Conservation (phyloP, 2,888 invertebrate genomes). For the Dynastes hyllus region DNA sequence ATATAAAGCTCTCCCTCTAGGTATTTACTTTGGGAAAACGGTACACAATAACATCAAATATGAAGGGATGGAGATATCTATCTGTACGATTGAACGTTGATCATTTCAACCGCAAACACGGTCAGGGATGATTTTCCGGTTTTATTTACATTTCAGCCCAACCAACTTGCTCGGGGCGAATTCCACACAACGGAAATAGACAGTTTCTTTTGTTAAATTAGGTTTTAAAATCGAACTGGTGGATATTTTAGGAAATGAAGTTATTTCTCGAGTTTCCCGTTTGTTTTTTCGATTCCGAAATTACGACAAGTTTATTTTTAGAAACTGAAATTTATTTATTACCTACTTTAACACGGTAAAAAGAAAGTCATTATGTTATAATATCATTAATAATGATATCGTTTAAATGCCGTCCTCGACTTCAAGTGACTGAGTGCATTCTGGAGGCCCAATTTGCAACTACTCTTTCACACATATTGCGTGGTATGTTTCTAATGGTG, state of each 20-base stretch:
- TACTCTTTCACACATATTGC: too few relatives aligned
- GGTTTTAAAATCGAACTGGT: neutral
- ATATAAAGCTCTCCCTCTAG: neutral
- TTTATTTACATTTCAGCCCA: neutral
- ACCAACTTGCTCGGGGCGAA: neutral
- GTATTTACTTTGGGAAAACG: constrained; percentile 10
- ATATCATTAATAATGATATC: too few relatives aligned
- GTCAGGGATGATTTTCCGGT: constrained; percentile 8
- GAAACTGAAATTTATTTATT: too few relatives aligned
- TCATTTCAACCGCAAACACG: constrained; percentile 12
- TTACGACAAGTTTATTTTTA: too few relatives aligned
- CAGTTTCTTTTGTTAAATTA: constrained; percentile 5
- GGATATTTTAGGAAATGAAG: constrained; percentile 5
- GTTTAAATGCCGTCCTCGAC: too few relatives aligned
- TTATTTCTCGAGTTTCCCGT: neutral
- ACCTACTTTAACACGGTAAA: too few relatives aligned
- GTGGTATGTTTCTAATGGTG: too few relatives aligned
- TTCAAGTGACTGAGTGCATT: too few relatives aligned
- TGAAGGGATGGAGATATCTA: constrained; percentile 12
- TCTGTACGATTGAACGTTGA: neutral
- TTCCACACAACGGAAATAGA: neutral
- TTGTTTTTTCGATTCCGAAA: too few relatives aligned
- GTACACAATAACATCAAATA: constrained; percentile 16
- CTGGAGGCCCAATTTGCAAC: too few relatives aligned
- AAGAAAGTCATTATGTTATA: too few relatives aligned